Evolutionary conservation across 2,888 invertebrate species (phyloP).

Genomic region (Furcula furcula): DNA sequence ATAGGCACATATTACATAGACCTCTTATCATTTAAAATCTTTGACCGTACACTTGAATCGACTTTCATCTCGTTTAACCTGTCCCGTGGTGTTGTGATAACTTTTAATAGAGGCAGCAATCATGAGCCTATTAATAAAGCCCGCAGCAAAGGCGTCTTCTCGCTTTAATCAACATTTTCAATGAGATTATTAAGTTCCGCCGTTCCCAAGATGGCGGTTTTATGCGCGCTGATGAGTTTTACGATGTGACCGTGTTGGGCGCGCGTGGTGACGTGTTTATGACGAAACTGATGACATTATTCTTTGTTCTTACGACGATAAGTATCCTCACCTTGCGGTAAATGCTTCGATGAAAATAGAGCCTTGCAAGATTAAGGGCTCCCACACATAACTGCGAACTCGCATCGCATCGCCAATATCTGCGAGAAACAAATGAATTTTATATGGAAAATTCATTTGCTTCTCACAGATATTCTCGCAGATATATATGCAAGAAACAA

Average conservation of each 20-base stretch:
- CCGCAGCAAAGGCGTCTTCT: conserved; percentile 50
- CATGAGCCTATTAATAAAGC: conserved; percentile 64
- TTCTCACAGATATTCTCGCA: no score
- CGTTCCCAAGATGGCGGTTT: conserved; percentile 39
- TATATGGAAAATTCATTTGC: no score
- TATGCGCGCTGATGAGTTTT: conserved; percentile 38
- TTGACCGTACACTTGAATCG: conserved; percentile 31
- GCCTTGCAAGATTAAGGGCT: no score
- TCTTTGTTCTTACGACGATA: conserved; percentile 20
- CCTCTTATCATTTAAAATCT: conserved; percentile 34
- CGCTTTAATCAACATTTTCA: conserved; percentile 67
- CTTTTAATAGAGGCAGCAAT: conserved; percentile 62
- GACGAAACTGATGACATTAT: conserved; percentile 27
- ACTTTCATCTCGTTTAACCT: conserved; percentile 45
- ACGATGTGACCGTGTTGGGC: conserved; percentile 20
- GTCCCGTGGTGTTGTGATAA: conserved; percentile 53
- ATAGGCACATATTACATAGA: no score
- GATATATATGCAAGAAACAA: no score
- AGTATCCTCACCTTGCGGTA: neutral
- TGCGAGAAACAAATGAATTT: no score
- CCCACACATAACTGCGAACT: no score
- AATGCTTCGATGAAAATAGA: neutral
- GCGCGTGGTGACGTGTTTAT: conserved; percentile 27
- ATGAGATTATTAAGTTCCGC: conserved; percentile 59
- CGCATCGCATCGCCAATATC: no score